Percentiles rank a stretch among this genome's conserved stretches.
Evolutionary conservation across 2,113 vertebrate species (phyloP).

Genomic region (Ahaetulla prasina): DNA sequence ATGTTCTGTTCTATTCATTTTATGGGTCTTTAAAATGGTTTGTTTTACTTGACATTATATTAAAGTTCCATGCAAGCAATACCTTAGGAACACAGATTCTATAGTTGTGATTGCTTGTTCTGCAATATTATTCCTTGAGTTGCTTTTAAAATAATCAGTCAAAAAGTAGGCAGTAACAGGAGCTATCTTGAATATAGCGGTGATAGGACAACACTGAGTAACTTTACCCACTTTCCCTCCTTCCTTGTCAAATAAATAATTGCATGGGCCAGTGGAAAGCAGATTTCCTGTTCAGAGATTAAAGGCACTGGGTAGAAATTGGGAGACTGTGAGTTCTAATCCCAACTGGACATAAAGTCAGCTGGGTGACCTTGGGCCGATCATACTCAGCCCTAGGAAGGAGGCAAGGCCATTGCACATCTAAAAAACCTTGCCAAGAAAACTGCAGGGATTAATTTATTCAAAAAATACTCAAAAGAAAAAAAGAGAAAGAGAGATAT

Average conservation of each 20-base stretch:
- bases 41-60: neutral
- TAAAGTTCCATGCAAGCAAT: neutral
- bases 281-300: neutral
- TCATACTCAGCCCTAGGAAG: neutral
- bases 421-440: neutral
- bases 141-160: neutral
- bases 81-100: neutral
- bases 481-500: neutral
- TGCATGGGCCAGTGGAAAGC: neutral
- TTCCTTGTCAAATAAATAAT: neutral
- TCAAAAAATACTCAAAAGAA: neutral
- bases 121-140: neutral
- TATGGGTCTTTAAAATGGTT: neutral
- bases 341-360: neutral
- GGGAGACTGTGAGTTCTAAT: neutral
- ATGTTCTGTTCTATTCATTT: too few relatives aligned
- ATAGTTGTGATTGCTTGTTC: neutral
- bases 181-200: neutral
- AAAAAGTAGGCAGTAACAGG: neutral
- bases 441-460: neutral
- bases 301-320: neutral
- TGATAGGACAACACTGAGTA: neutral
- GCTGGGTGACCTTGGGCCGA: neutral
- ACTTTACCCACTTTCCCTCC: neutral
- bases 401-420: neutral